Evolutionary conservation across 2,113 vertebrate genomes (phyloP).

Genomic region (Nerophis ophidion): DNA sequence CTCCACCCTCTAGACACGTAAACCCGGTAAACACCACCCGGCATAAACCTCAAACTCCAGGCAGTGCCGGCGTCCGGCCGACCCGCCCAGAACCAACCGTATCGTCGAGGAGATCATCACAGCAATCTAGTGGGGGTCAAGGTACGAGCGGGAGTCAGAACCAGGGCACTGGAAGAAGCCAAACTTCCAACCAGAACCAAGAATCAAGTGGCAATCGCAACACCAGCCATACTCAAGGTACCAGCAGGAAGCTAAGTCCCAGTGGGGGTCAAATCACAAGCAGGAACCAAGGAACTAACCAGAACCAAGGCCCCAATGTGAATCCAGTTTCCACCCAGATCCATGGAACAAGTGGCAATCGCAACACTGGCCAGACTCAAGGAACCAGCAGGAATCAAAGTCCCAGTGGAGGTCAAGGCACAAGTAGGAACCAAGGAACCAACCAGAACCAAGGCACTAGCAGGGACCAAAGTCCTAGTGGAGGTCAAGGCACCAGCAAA

Average conservation of each 20-base stretch:
- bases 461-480: neutral
- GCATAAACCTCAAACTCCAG: conserved; percentile 13
- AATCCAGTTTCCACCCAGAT: too few species aligned
- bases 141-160: neutral
- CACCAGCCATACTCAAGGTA: neutral
- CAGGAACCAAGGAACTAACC: neutral
- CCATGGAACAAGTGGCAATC: neutral
- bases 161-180: neutral
- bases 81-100: neutral
- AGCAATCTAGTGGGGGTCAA: neutral
- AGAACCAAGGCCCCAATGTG: neutral
- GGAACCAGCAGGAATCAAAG: neutral
- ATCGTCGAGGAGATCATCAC: conserved; percentile 5
- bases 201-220: neutral
- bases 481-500: neutral
- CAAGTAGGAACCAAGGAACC: neutral
- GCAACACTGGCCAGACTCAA: neutral
- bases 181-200: neutral
- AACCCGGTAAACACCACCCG: conserved; percentile 5
- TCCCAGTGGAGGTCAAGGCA: neutral
- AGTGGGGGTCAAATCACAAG: neutral
- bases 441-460: neutral
- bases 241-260: conserved; percentile 15
- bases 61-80: neutral
- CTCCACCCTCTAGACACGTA: neutral